These are phyloP conservation scores for Andricus curvator DNA, from an alignment of 2,888 invertebrate genomes.

Conservation along the genomic window DNA sequence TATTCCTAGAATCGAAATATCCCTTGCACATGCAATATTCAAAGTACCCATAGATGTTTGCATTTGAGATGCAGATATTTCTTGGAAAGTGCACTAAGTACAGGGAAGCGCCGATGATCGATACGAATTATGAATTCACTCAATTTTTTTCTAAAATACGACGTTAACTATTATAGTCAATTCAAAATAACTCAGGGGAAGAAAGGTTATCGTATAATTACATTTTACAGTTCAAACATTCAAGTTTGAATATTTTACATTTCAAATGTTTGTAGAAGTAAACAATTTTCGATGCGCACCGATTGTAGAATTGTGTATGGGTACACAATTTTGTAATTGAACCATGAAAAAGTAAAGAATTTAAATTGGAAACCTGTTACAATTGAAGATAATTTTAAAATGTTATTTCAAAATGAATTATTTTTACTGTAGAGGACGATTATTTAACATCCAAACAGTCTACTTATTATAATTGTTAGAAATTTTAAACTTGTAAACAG, in stretches of 20 bases:
- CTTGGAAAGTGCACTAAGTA: slow-evolving; percentile 43
- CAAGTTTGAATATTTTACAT: not conserved
- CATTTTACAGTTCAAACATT: not conserved
- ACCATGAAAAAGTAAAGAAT: too few species aligned
- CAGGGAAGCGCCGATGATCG: slow-evolving; percentile 46
- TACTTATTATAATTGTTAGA: too few species aligned
- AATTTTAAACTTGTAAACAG: too few species aligned
- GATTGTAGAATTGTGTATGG: not conserved
- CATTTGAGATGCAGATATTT: slow-evolving; percentile 47
- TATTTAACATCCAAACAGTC: too few species aligned
- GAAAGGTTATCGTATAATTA: slow-evolving; percentile 9
- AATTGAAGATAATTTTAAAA: too few species aligned
- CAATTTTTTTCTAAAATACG: slow-evolving; percentile 47
- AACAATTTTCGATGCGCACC: not conserved
- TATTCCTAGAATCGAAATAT: slow-evolving; percentile 59
- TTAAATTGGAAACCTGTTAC: too few species aligned
- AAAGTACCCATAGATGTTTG: slow-evolving; percentile 58
- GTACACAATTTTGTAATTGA: too few species aligned
- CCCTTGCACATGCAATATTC: slow-evolving; percentile 67
- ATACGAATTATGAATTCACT: slow-evolving; percentile 49
- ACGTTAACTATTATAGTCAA: not conserved
- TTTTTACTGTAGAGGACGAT: too few species aligned
- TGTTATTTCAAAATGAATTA: too few species aligned
- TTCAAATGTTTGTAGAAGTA: not conserved
- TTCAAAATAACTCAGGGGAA: not conserved